Conservation (phyloP, 2,797 vertebrate species). For the Podargus strigoides region DNA sequence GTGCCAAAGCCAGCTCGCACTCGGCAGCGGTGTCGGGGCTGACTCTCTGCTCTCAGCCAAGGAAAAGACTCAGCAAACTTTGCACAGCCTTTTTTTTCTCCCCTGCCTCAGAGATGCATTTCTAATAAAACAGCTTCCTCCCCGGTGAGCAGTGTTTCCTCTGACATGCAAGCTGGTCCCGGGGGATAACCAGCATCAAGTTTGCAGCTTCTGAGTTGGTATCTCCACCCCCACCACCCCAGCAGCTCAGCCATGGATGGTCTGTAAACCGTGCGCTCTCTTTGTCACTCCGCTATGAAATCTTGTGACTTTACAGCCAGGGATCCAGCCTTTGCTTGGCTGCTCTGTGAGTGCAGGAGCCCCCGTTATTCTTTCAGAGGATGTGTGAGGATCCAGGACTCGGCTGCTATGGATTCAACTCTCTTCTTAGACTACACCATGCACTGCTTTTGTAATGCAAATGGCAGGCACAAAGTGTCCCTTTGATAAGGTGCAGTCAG, state of each 20-base stretch:
- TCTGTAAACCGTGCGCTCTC: background rate
- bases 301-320: slow-evolving; percentile 46
- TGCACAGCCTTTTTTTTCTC: background rate
- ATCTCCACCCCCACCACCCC: background rate
- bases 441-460: slow-evolving; percentile 85
- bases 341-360: background rate
- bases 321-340: slow-evolving; percentile 53
- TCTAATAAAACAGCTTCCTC: slow-evolving; percentile 50
- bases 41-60: slow-evolving; percentile 16
- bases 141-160: slow-evolving; percentile 41
- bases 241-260: background rate
- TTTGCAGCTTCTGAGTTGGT: slow-evolving; percentile 36
- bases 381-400: slow-evolving; percentile 64
- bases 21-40: slow-evolving; percentile 46
- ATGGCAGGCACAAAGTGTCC: slow-evolving; percentile 83
- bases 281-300: background rate
- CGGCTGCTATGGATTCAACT: slow-evolving; percentile 76
- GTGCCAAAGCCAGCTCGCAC: slow-evolving; percentile 38
- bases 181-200: slow-evolving; percentile 21
- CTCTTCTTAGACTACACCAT: slow-evolving; percentile 68
- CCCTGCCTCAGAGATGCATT: slow-evolving; percentile 13
- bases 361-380: slow-evolving; percentile 42
- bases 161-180: background rate
- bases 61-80: slow-evolving; percentile 46
- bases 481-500: slow-evolving; percentile 88